These are phyloP conservation scores for Callimorpha dominula DNA, from an alignment of 2,888 invertebrate species.

Conservation along the genomic window DNA sequence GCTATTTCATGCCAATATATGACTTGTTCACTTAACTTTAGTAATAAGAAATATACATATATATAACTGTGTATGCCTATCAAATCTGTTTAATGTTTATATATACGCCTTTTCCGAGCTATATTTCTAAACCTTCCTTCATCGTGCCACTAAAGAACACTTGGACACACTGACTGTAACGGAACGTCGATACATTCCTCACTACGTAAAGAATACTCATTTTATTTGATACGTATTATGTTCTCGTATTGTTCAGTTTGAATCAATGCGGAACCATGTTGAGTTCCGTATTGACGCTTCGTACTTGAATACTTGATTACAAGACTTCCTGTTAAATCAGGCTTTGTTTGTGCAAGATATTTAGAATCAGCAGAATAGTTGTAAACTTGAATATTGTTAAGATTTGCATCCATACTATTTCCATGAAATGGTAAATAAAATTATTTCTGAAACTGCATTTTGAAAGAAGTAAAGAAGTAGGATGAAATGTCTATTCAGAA, in stretches of 20 bases:
- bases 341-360: neutral
- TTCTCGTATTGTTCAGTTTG: neutral
- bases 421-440: too few relatives aligned
- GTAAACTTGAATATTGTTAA: neutral
- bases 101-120: neutral
- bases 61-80: neutral
- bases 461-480: too few relatives aligned
- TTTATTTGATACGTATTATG: neutral
- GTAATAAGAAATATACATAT: too few relatives aligned
- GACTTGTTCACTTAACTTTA: too few relatives aligned
- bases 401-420: too few relatives aligned
- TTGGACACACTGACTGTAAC: neutral
- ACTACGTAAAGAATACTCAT: neutral
- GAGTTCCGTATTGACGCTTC: too few relatives aligned
- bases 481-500: too few relatives aligned
- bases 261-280: neutral
- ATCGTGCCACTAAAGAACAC: neutral
- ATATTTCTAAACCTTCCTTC: neutral
- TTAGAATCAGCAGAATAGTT: neutral
- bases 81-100: neutral
- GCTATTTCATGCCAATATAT: too few relatives aligned
- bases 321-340: neutral
- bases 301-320: neutral
- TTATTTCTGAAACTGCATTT: too few relatives aligned
- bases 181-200: neutral